Evolutionary conservation across 2,888 invertebrate species (phyloP), one percentile per base, ranked within the genome.

Genomic region (Amphimallon solstitiale): DNA sequence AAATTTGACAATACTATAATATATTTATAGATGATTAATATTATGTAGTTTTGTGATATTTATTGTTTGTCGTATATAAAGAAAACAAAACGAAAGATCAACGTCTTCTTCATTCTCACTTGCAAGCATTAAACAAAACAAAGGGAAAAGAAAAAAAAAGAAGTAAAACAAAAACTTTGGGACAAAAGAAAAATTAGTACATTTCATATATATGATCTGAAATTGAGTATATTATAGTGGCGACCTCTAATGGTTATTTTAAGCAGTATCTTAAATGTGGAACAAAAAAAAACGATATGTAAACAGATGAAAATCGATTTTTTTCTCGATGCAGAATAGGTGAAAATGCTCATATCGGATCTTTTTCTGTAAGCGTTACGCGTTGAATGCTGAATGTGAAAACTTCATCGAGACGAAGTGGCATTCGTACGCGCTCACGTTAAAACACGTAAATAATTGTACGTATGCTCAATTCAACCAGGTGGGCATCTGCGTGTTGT

Each of bases 41-140:
- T 45, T 14, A 43, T 43, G 19, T 19, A 19, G 17, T 45, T 45
- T 45, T 45, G 45, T 45, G 45, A 45, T 45, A 45, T 15, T 19
- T 45, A 45, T 45, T 19, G 3, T 45, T 14, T 29, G 29, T 29
- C 29, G 29, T 29, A 29, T 29, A 29, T 7, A 5, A 29, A 29
- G 9, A 29, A 29, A 29, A 23, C 9, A 29, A 29, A 5, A 29
- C 5, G 9, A 29, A 29, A 29, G 5, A 5, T 23, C 23, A 23
- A 5, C 23, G 29, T 29, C 29, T 29, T 29, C 29, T 29, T 29
- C 29, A 29, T 29, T 29, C 29, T 29, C 2, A 29, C 29, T 29
- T 29, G 29, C 29, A 29, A 29, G 6, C 6, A 29, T 5, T 7
- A 29, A 3, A 23, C 2, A 29, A 29, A 29, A 29, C 29, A 29